A percentile compares a stretch with the other conserved stretches of the same genome.
Evolutionary conservation across 2,797 vertebrate species (phyloP).

Genomic region (Danio tinwini): DNA sequence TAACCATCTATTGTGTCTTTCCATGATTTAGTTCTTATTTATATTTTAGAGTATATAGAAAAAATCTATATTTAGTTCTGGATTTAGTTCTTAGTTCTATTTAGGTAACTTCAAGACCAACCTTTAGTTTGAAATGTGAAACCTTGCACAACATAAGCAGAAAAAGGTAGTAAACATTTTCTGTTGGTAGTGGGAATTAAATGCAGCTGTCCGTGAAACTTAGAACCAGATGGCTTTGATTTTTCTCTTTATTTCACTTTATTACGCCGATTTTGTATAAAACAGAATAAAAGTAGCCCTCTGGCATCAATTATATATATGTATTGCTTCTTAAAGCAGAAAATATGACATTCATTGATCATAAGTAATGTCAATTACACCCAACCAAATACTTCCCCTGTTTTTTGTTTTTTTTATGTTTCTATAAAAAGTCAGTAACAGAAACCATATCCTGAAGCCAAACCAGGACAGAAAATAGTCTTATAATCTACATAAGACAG

Average conservation of each 20-base stretch:
- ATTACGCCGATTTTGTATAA: constrained; percentile 62
- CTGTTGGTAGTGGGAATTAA: constrained; percentile 64
- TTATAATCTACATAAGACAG: constrained; percentile 22
- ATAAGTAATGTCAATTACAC: background rate
- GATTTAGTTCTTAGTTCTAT: no score
- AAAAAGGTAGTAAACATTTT: constrained; percentile 56
- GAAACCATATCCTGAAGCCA: constrained; percentile 9
- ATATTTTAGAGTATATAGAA: no score
- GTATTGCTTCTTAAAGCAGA: background rate
- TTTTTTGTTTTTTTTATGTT: background rate
- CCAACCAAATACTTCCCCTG: background rate
- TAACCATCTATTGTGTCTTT: background rate
- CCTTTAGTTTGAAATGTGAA: background rate
- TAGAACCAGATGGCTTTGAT: constrained; percentile 58
- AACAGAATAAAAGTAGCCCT: constrained; percentile 47
- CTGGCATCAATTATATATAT: background rate
- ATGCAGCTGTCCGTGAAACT: constrained; percentile 66
- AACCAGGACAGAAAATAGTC: background rate
- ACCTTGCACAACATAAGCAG: background rate
- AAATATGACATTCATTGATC: background rate
- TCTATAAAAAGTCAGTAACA: background rate
- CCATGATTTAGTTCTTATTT: background rate
- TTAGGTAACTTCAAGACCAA: background rate
- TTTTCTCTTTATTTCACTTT: constrained; percentile 55
- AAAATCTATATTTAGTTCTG: no score